Evolutionary conservation across 2,113 vertebrate genomes (phyloP), one percentile per base, ranked within the genome.

Genomic region (Amphilophus citrinellus): DNA sequence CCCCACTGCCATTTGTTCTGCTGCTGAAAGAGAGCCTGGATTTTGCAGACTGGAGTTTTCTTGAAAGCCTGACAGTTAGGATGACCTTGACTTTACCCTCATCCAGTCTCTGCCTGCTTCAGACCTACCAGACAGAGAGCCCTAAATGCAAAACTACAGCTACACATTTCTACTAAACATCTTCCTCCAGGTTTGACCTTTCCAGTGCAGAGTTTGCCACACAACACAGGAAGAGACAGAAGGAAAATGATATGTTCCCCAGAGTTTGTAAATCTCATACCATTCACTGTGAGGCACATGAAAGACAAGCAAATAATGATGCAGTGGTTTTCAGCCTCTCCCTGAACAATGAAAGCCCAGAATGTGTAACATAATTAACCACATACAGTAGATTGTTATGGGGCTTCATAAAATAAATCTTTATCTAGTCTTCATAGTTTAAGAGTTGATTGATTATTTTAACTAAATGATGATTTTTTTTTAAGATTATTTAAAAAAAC

Each of bases 71-170:
- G 88, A 95, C 91, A 92, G 81, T 82, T 66, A 44, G 22, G 27
- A 58, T 89, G 94, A 95, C 94, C 93, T 92, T 91, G 89, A 83
- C 76, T 91, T 94, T 86, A 90, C 84, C 90, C 88, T 88, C 59
- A 81, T 56, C 76, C 81, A 79, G 81, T 85, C 71, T 85, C 58
- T n/a, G 32, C 62, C 10, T 32, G 86, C 79, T 71, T 86, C 32
- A 32, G 73, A 81, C 73, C 66, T 58, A 76, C 82, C 83, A 89
- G 91, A 91, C 81, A 84, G 53, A 76, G 78, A 85, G 77, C 27
- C 79, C 83, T 65, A 79, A 86, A 92, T 80, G 71, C 84, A 92
- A 90, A 92, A 89, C 80, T 73, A 80, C 82, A 88, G 80, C 83
- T 83, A 84, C 88, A 86, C 76, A 61, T 93, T 92, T 91, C 92